Evolutionary conservation across 2,797 vertebrate species (phyloP), one percentile per base, ranked within the genome.

Genomic region (Cyclura pinguis): DNA sequence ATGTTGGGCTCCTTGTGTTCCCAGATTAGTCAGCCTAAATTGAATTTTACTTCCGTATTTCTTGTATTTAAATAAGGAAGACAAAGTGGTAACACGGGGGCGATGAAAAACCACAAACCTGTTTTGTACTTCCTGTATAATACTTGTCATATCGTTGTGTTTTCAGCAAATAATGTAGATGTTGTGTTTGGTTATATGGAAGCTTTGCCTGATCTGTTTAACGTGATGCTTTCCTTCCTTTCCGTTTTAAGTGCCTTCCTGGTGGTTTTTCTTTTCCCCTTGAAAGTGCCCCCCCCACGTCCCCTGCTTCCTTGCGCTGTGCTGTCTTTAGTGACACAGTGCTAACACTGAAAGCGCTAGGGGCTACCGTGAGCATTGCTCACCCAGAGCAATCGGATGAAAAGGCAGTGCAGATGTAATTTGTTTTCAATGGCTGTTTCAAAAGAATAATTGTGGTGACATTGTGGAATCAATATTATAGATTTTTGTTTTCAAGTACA

Each of bases 381-480:
- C 98, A 98, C 98, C 98, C 97, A 97, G 97, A 98, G 98, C 98
- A 97, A 98, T 98, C 97, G 98, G 99, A 98, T 98, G 98, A 98
- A 99, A 99, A 99, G 98, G 98, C 98, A 99, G 98, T 98, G 99
- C 99, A 99, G 99, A 99, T 99, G 98, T 99, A 99, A 99, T 99
- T 99, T 99, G 99, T 99, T 99, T 99, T 99, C 99, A 99, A 99
- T 99, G 99, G 98, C 98, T 99, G 98, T 99, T 99, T 99, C 98
- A 99, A 99, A 99, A 99, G 99, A 99, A 99, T 99, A 99, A 99
- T 99, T 99, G 99, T 99, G 98, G 99, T 99, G 99, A 99, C 99
- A 99, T 98, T 97, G 98, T 89, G 96, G 95, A 98, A 98, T 99
- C 99, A 98, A 99, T 99, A 99, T 96, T 99, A 99, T 99, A 97